phyloP scores from a whole-genome alignment of 2,113 vertebrate species.

The Oncorhynchus clarkii region DNA sequence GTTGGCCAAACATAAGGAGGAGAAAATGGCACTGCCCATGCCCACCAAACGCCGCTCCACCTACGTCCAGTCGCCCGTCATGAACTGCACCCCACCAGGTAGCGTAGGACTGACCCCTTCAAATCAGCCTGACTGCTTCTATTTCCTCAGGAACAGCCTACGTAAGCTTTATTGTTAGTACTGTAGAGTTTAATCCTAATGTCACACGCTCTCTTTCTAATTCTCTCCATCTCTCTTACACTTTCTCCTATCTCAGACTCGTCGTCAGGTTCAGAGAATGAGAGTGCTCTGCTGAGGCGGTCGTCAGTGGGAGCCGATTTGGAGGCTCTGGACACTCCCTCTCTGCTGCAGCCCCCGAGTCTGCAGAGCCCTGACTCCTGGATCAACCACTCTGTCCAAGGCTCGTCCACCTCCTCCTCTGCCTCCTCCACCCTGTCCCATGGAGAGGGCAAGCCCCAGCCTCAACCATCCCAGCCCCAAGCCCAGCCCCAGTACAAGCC shows the following conservation, averaged over 20 bases:
- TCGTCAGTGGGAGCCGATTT: conserved; percentile 68
- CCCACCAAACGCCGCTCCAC: conserved; percentile 94
- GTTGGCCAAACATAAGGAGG: conserved; percentile 94
- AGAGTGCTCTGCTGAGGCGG: conserved; percentile 84
- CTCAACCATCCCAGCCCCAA: conserved; percentile 57
- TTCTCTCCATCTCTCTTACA: not conserved
- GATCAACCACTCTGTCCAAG: conserved; percentile 94
- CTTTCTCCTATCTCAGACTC: conserved; percentile 80
- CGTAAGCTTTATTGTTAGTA: conserved; percentile 30
- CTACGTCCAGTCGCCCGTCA: conserved; percentile 88
- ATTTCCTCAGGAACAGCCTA: conserved; percentile 9
- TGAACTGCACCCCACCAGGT: conserved; percentile 94
- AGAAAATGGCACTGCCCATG: conserved; percentile 98
- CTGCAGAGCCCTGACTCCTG: conserved; percentile 92
- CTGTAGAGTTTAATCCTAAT: not conserved
- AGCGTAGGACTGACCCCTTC: conserved; percentile 8
- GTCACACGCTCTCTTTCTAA: not conserved
- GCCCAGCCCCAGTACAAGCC: conserved; percentile 47
- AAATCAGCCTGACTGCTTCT: conserved; percentile 23
- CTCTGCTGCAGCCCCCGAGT: conserved; percentile 81
- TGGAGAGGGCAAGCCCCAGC: conserved; percentile 85
- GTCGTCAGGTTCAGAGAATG: conserved; percentile 95
- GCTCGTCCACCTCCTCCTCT: conserved; percentile 95
- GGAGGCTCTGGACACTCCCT: conserved; percentile 57
- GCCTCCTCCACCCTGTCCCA: conserved; percentile 97